Conservation (phyloP, 2,113 vertebrate species). For the Ondatra zibethicus region DNA sequence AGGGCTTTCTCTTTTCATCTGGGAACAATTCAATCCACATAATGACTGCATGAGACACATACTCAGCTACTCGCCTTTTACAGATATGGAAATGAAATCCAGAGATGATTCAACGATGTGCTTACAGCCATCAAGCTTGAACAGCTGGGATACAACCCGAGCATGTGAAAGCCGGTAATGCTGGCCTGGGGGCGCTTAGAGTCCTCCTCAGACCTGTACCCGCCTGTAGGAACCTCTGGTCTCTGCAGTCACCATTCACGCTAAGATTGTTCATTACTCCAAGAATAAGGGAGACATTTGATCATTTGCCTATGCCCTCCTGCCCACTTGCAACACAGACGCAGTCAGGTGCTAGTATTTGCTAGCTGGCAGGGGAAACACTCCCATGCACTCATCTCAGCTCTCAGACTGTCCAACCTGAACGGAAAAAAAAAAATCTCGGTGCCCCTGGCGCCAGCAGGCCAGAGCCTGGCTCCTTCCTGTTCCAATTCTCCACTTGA, state of each 20-base stretch:
- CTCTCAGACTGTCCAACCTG: background rate
- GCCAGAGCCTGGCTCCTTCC: slow-evolving; percentile 39
- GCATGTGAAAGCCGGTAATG: background rate
- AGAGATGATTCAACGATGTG: background rate
- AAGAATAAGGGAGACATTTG: background rate
- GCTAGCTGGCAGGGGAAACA: background rate
- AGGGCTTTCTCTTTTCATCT: background rate
- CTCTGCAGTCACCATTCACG: no score
- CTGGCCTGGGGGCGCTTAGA: background rate
- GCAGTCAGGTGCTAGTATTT: background rate
- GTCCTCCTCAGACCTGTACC: fast-evolving
- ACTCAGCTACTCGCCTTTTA: background rate
- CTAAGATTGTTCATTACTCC: background rate
- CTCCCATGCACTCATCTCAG: background rate
- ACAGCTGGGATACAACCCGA: background rate
- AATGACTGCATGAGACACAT: slow-evolving; percentile 3
- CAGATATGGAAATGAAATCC: slow-evolving; percentile 3
- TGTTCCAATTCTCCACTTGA: slow-evolving; percentile 55
- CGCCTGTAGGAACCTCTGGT: background rate
- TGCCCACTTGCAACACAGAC: background rate
- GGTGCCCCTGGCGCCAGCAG: background rate
- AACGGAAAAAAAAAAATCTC: slow-evolving; percentile 45
- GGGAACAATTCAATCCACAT: background rate
- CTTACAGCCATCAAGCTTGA: background rate
- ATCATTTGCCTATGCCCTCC: background rate